Percentiles rank a stretch among this genome's conserved stretches.
These are phyloP conservation scores for Alligator sinensis DNA, from an alignment of 2,113 vertebrate genomes.

Conservation along the genomic window DNA sequence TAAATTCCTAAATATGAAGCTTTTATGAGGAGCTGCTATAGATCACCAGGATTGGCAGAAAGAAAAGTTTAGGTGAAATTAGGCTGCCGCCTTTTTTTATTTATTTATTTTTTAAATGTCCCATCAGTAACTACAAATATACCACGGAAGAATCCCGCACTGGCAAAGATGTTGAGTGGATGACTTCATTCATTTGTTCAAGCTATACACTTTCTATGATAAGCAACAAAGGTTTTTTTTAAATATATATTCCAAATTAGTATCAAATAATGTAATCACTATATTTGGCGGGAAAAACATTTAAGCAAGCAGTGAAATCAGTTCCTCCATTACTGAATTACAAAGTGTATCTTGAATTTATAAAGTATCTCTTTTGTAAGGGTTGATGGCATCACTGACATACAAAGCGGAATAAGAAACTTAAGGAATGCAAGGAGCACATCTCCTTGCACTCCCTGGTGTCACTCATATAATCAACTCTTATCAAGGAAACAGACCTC, in stretches of 20 bases:
- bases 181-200: background rate
- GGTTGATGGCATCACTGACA: background rate
- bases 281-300: background rate
- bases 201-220: background rate
- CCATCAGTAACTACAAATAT: background rate
- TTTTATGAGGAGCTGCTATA: background rate
- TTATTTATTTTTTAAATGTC: no score
- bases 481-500: background rate
- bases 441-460: background rate
- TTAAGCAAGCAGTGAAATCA: background rate
- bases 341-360: background rate
- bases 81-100: background rate
- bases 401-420: background rate
- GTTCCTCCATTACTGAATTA: background rate
- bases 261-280: background rate
- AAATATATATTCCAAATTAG: background rate
- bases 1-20: conserved; percentile 23
- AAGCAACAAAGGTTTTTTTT: background rate
- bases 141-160: background rate
- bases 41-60: background rate
- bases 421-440: background rate
- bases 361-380: background rate
- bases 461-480: background rate
- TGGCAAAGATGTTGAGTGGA: background rate
- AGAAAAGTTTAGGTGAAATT: background rate